Evolutionary conservation across 2,888 invertebrate species (phyloP), one percentile per base, ranked within the genome.

Genomic region (Drosophila falleni): DNA sequence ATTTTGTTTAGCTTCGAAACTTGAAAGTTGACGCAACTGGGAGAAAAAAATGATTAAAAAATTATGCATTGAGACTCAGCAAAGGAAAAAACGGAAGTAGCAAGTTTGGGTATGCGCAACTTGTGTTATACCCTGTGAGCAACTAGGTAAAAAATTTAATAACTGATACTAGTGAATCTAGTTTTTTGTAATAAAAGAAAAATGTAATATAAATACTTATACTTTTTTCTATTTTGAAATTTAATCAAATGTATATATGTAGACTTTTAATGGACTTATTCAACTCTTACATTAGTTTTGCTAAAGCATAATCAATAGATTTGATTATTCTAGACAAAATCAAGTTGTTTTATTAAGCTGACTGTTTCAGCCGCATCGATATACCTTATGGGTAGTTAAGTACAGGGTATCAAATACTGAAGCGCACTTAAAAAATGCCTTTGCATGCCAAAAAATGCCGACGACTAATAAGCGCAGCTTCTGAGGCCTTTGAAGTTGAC

Each of bases 391-490:
- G 3, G 56, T 19, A 39, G 5, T 33, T 35, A 44, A 35, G 3
- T 77, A 65, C 65, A 59, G 54, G 50, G 67, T 70, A 80, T 62
- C 19, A 65, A 46, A 61, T 58, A 47, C 60, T 75, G 58, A 63
- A 80, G 84, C 83, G 64, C 81, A 70, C 73, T 83, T 63, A 31
- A 81, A 89, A 89, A 89, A 89, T 89, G 76, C 84, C 74, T 89
- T 89, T 85, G 87, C 75, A 82, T 74, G 63, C 69, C 59, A n/a
- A 77, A 86, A 85, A 84, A 89, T 84, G 55, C 79, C 71, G 50
- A 59, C 59, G 55, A 80, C 89, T 89, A 89, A 84, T 84, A 84
- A 82, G 83, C 77, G 73, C 68, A 66, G 41, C 65, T 54, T 81
- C 59, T 72, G 78, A 26, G 72, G 61, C 81, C 84, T 84, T 89